Conservation (phyloP, 2,888 invertebrate genomes). For the Conops quadrifasciatus region DNA sequence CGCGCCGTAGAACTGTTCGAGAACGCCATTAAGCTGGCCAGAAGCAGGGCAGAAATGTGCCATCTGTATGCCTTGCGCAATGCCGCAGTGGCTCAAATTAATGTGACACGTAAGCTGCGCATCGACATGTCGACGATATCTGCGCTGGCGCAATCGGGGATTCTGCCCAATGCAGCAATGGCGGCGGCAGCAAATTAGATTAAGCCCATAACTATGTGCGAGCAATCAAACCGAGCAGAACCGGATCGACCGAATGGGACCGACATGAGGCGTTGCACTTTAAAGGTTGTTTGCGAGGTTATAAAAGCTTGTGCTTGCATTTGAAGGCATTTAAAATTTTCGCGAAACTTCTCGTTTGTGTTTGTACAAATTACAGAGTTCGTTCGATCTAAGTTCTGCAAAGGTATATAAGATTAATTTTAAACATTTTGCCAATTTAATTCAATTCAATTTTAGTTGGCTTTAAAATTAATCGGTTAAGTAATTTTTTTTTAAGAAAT, state of each 20-base stretch:
- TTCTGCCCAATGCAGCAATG: slow-evolving; percentile 40
- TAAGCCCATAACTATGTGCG: background rate
- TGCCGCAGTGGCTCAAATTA: slow-evolving; percentile 88
- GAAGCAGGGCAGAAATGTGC: slow-evolving; percentile 87
- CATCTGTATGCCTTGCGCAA: slow-evolving; percentile 90
- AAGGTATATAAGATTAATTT: background rate
- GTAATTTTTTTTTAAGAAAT: background rate
- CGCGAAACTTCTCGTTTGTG: background rate
- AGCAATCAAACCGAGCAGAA: background rate
- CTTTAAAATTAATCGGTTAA: background rate
- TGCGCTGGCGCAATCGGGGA: slow-evolving; percentile 53
- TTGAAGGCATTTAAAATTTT: background rate
- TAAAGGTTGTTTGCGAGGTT: background rate
- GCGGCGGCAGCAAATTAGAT: slow-evolving; percentile 19
- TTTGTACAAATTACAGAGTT: background rate
- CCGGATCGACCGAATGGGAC: background rate
- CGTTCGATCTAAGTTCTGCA: background rate
- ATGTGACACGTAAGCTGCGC: slow-evolving; percentile 80
- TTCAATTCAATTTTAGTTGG: background rate
- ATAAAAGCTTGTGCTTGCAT: background rate
- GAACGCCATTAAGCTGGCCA: slow-evolving; percentile 84
- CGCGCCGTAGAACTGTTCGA: slow-evolving; percentile 87
- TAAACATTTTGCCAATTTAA: background rate
- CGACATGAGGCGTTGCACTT: background rate
- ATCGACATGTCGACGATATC: slow-evolving; percentile 67